Evolutionary conservation across 2,888 invertebrate species (phyloP), one percentile per base, ranked within the genome.

Genomic region (Labia minor): DNA sequence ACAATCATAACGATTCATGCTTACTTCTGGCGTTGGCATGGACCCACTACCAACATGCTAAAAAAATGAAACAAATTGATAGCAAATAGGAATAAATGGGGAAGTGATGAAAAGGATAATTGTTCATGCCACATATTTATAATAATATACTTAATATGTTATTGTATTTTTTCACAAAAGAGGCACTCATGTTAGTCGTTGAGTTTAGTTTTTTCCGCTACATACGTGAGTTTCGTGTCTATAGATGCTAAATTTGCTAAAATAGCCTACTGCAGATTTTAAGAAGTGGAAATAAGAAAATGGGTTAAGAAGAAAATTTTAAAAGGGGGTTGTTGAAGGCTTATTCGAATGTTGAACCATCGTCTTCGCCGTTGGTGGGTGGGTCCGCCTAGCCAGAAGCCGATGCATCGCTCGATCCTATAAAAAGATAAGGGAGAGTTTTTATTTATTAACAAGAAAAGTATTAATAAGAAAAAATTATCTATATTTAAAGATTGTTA

Each of bases 1-100:
- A 3, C 6, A 14, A 49, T 26, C 26, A 26, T 26, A 26, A 26
- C 26, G 26, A 26, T 26, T 26, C 49, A 49, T 49, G 49, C 49
- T 49, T 49, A 49, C 49, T 49, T 49, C 63, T 68, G 68, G 37
- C 33, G 49, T 63, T 68, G 69, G 65, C 67, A 65, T 37, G 69
- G 67, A 67, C 66, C 65, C 69, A 69, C 69, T 69, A 69, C 66
- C 67, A 66, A 33, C 67, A 68, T 68, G 68, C 68, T 65, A 61
- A 21, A 37, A 64, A 64, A 67, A 26, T 26, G 26, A 26, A 26
- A 26, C 26, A 26, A 49, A 49, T 49, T 49, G 49, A 16, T 3
- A 49, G 49, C 4, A 49, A 49, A 49, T n/a, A 49, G 16, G 16
- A 49, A 14, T 8, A 49, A 33, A 33, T n/a, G n/a, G 14, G 16